phyloP scores from a whole-genome alignment of 2,888 invertebrate genomes.

The Chrysolina oricalcia region DNA sequence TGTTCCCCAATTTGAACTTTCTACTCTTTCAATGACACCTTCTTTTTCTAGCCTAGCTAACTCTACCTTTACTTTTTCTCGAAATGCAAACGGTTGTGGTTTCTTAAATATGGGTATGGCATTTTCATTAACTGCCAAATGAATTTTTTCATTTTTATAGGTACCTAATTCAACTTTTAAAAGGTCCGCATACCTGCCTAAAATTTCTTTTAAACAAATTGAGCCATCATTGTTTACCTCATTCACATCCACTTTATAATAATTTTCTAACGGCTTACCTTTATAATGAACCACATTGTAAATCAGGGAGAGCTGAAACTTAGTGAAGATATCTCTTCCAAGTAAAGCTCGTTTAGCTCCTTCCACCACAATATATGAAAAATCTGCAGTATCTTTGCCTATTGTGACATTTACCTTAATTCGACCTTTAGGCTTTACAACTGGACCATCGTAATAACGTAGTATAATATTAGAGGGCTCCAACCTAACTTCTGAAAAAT shows the following conservation, averaged over 20 bases:
- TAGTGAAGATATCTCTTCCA: constrained; percentile 23
- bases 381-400: constrained; percentile 9
- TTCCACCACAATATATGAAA: constrained; percentile 32
- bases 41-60: constrained; percentile 35
- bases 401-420: constrained; percentile 26
- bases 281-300: no score
- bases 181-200: no score
- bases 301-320: constrained; percentile 22
- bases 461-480: constrained; percentile 8
- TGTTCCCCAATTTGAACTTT: constrained; percentile 32
- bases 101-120: no score
- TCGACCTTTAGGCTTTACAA: constrained; percentile 24
- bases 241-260: no score
- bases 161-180: no score
- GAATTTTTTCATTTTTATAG: no score
- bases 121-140: no score
- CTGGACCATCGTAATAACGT: constrained; percentile 19
- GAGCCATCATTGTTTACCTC: no score
- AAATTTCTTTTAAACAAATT: no score
- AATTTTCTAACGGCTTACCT: no score
- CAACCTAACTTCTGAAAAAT: constrained; percentile 20
- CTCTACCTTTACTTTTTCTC: constrained; percentile 22
- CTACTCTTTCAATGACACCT: constrained; percentile 33
- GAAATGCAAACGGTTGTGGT: no score
- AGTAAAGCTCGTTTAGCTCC: constrained; percentile 18